These are phyloP conservation scores for Oreonectes daqikongensis DNA, from an alignment of 2,797 vertebrate species.

Conservation along the genomic window DNA sequence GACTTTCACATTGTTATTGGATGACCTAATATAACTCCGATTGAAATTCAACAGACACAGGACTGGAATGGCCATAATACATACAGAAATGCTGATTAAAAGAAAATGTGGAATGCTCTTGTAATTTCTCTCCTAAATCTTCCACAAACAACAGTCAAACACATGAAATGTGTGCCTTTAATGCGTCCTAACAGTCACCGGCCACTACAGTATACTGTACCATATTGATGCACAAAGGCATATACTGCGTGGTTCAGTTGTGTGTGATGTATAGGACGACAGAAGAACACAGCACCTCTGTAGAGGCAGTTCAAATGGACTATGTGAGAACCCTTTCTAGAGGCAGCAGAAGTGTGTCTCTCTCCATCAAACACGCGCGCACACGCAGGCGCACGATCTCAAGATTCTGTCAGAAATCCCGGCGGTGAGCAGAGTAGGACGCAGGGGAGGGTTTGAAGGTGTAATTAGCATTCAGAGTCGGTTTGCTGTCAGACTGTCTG, in stretches of 20 bases:
- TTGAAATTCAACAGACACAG: too few species aligned
- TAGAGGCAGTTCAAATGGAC: background rate
- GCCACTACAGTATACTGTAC: background rate
- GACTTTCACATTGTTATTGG: too few species aligned
- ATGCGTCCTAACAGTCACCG: background rate
- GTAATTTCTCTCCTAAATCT: too few species aligned
- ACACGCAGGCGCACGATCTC: slow-evolving; percentile 14
- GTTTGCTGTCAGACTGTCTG: slow-evolving; percentile 45
- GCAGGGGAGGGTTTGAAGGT: slow-evolving; percentile 41
- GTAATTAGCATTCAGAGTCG: slow-evolving; percentile 54
- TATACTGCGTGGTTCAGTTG: background rate
- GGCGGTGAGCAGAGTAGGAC: slow-evolving; percentile 13
- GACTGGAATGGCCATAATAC: too few species aligned
- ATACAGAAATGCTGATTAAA: too few species aligned
- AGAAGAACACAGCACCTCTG: slow-evolving; percentile 52
- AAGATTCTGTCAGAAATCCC: slow-evolving; percentile 23
- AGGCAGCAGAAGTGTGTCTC: background rate
- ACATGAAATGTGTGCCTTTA: too few species aligned
- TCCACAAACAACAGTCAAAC: too few species aligned
- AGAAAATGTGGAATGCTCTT: too few species aligned
- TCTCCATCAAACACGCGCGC: slow-evolving; percentile 2
- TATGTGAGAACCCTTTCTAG: background rate
- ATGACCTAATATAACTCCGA: too few species aligned
- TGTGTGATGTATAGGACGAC: slow-evolving; percentile 36
- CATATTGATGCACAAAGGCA: background rate